Conservation (phyloP, 2,888 invertebrate genomes). For the Tenodera sinensis region DNA sequence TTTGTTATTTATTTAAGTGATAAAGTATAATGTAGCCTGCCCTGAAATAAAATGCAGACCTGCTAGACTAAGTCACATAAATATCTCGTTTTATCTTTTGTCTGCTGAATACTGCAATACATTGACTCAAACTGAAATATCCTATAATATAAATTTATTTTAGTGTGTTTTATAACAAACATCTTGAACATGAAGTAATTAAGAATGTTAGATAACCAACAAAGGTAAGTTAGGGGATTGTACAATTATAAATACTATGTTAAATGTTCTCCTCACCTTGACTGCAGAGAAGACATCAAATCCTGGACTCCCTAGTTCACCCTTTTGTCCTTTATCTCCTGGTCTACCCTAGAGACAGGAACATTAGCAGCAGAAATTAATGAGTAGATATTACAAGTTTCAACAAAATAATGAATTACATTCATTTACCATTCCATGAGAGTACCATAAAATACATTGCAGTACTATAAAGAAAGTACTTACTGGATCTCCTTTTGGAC, state of each 20-base stretch:
- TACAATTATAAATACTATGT: background rate
- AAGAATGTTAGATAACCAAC: background rate
- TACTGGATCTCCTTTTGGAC: conserved; percentile 89
- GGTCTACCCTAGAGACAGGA: conserved; percentile 62
- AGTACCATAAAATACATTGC: background rate
- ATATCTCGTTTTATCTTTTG: no score
- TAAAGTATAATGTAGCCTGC: no score
- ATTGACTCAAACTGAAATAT: no score
- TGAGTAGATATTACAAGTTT: background rate
- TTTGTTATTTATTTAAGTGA: no score
- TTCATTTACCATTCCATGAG: background rate
- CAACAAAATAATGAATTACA: background rate
- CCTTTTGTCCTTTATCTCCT: conserved; percentile 87
- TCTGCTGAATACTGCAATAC: no score
- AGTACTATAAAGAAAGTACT: conserved; percentile 46
- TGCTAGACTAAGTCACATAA: no score
- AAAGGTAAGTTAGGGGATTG: background rate
- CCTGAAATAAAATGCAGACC: no score
- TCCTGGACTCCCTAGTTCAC: conserved; percentile 82
- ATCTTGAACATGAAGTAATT: no score
- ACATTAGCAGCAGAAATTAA: background rate
- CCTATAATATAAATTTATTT: no score
- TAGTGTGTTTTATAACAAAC: no score
- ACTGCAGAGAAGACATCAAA: conserved; percentile 90
- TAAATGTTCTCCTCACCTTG: conserved; percentile 61